Evolutionary conservation across 1,140 invertebrate species (phyloP).

Genomic region (Sipha flava): DNA sequence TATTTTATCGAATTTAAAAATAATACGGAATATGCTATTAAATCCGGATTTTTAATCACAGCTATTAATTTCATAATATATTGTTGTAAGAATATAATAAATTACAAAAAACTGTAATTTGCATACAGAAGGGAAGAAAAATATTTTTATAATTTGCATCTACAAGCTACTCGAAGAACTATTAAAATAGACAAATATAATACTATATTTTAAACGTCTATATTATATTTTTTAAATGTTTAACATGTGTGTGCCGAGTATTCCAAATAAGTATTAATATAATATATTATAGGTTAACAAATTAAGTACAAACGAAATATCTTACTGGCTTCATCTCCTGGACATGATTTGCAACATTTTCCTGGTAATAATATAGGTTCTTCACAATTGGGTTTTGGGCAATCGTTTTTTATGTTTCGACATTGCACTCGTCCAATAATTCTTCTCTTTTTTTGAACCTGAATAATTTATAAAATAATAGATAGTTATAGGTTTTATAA

Average conservation of each 20-base stretch:
- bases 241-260: background rate
- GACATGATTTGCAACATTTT: slow-evolving; percentile 82
- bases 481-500: background rate
- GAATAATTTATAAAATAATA: slow-evolving; percentile 35
- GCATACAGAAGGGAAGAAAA: too few relatives aligned
- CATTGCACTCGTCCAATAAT: slow-evolving; percentile 77
- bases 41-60: too few relatives aligned
- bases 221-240: background rate
- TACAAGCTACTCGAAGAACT: too few relatives aligned
- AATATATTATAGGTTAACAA: background rate
- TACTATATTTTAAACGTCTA: too few relatives aligned
- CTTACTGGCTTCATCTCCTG: slow-evolving; percentile 63
- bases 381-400: slow-evolving; percentile 73
- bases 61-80: too few relatives aligned
- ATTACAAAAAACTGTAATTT: too few relatives aligned
- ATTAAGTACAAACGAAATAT: slow-evolving; percentile 1
- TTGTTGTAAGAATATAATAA: too few relatives aligned
- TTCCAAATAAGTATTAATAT: background rate
- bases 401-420: slow-evolving; percentile 81
- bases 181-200: too few relatives aligned
- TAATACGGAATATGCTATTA: too few relatives aligned
- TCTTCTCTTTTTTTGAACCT: slow-evolving; percentile 81
- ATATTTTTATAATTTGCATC: too few relatives aligned
- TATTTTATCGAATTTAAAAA: too few relatives aligned
- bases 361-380: slow-evolving; percentile 75